phyloP scores from a whole-genome alignment of 2,797 vertebrate genomes.

The Pachyuromys duprasi region DNA sequence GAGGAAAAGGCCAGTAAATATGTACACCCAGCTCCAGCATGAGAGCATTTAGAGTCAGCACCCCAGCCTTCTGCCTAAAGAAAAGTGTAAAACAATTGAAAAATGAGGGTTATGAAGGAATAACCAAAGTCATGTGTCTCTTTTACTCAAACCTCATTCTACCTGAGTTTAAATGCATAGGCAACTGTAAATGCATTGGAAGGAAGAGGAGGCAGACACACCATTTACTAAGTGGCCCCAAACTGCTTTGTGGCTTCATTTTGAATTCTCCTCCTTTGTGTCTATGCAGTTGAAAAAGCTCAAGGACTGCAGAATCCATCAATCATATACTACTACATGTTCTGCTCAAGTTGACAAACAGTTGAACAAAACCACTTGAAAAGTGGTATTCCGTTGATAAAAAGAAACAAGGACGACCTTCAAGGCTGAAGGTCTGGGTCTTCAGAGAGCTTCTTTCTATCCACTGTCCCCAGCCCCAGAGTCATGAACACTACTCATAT shows the following conservation, averaged over 20 bases:
- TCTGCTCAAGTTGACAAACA: conserved; percentile 31
- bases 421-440: not conserved
- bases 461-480: not conserved
- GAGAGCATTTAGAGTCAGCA: not conserved
- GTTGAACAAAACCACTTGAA: not conserved
- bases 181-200: not conserved
- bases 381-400: not conserved
- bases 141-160: not conserved
- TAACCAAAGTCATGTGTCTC: not conserved
- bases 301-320: not conserved
- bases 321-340: not conserved
- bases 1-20: not conserved
- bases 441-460: conserved; percentile 55
- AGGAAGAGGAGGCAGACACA: not conserved
- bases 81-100: conserved; percentile 27
- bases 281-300: not conserved
- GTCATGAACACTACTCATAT: not conserved
- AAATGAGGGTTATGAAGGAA: not conserved
- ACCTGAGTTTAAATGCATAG: conserved; percentile 30
- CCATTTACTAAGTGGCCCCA: not conserved
- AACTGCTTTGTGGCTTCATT: not conserved
- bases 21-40: not conserved
- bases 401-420: not conserved
- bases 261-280: not conserved
- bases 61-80: not conserved